Evolutionary conservation across 2,113 vertebrate genomes (phyloP).

Genomic region (Columba janthina): DNA sequence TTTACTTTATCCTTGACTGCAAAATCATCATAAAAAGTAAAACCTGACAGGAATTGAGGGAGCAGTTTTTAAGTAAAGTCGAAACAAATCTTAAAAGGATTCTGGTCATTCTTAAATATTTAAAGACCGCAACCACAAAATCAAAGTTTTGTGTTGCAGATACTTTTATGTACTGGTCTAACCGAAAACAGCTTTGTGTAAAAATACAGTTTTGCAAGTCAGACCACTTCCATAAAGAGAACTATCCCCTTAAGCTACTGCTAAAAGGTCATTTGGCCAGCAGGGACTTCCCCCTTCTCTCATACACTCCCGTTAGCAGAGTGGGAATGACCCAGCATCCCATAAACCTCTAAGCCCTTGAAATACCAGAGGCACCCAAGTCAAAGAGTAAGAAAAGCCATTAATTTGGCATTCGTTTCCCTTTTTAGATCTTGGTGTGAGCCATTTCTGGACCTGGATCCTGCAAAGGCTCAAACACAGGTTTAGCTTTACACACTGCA

Average conservation of each 20-base stretch:
- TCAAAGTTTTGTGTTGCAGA: conserved; percentile 63
- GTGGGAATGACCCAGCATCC: not conserved
- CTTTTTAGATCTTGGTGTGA: not conserved
- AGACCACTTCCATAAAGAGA: conserved; percentile 60
- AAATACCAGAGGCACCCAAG: conserved; percentile 7
- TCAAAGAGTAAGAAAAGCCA: conserved; percentile 18
- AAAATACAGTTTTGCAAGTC: conserved; percentile 70
- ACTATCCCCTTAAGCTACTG: conserved; percentile 43
- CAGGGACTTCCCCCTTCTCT: conserved; percentile 24
- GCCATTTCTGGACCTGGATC: not conserved
- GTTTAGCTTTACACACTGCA: not conserved
- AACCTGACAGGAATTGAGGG: not conserved
- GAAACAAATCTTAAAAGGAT: conserved; percentile 7
- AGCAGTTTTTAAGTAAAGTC: not conserved
- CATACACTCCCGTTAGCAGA: not conserved
- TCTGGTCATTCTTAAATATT: conserved; percentile 50
- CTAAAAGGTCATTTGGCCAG: conserved; percentile 26
- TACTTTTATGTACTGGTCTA: conserved; percentile 65
- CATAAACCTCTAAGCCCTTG: conserved; percentile 26
- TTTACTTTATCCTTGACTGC: not conserved
- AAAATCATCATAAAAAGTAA: not conserved
- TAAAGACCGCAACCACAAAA: conserved; percentile 68
- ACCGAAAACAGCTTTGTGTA: conserved; percentile 68
- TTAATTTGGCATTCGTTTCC: not conserved
- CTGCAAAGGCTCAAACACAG: not conserved